A percentile compares a stretch with the other conserved stretches of the same genome.
Evolutionary conservation across 2,888 invertebrate species (phyloP).

Genomic region (Zaprionus obscuricornis): DNA sequence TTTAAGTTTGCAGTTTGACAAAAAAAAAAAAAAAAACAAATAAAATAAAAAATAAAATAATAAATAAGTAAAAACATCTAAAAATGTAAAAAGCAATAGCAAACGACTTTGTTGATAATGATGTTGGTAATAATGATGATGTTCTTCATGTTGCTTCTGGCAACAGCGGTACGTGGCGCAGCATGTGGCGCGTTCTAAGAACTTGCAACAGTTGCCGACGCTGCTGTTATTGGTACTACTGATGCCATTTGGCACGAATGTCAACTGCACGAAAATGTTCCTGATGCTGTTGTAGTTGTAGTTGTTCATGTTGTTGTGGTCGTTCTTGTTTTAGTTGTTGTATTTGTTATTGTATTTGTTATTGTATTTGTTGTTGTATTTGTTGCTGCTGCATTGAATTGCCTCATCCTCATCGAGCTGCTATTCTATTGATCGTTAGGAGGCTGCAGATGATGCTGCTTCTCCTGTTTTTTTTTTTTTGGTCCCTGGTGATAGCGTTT

Average conservation of each 20-base stretch:
- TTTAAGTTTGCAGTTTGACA: too few relatives aligned
- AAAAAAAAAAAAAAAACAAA: too few relatives aligned
- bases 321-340: too few relatives aligned
- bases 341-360: too few relatives aligned
- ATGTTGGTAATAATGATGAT: constrained; percentile 17
- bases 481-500: constrained; percentile 76
- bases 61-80: too few relatives aligned
- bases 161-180: constrained; percentile 68
- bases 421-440: constrained; percentile 78
- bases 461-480: constrained; percentile 41
- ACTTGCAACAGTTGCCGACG: constrained; percentile 75
- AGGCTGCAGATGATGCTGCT: constrained; percentile 36
- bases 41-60: too few relatives aligned
- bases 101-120: constrained; percentile 12
- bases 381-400: constrained; percentile 46
- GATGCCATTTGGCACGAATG: constrained; percentile 74
- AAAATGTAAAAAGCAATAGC: too few relatives aligned
- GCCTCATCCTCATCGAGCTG: constrained; percentile 56
- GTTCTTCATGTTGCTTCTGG: constrained; percentile 21
- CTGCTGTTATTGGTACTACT: constrained; percentile 26
- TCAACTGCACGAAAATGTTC: constrained; percentile 77
- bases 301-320: constrained; percentile 29
- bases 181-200: constrained; percentile 77
- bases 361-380: constrained; percentile 34
- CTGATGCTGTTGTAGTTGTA: constrained; percentile 32